A percentile compares a stretch with the other conserved stretches of the same genome.
phyloP scores from a whole-genome alignment of 1,140 invertebrate species.

The Bactericera cockerelli region DNA sequence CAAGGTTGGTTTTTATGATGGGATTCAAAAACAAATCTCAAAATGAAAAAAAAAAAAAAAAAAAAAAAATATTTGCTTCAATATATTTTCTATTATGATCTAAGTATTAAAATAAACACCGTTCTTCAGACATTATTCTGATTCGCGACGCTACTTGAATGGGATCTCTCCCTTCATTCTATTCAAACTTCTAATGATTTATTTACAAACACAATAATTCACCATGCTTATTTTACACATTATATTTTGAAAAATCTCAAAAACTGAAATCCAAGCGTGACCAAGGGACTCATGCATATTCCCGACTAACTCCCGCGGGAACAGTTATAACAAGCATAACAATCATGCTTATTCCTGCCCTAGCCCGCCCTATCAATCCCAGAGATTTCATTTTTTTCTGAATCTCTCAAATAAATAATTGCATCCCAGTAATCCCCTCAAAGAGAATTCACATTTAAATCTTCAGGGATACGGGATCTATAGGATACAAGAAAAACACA shows the following conservation, averaged over 20 bases:
- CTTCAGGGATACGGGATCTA: background rate
- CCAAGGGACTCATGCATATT: too few relatives aligned
- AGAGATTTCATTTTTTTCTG: background rate
- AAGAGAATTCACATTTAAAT: constrained; percentile 6
- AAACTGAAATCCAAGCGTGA: too few relatives aligned
- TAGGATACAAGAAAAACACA: too few relatives aligned
- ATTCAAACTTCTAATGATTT: background rate
- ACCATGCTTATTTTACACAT: constrained; percentile 1
- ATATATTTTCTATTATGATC: too few relatives aligned
- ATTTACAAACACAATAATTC: constrained; percentile 7
- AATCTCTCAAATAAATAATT: constrained; percentile 2
- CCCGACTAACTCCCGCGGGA: background rate
- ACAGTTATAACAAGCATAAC: background rate
- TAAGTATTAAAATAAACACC: too few relatives aligned
- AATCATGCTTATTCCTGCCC: background rate
- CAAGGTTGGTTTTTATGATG: too few relatives aligned
- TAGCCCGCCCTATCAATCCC: background rate
- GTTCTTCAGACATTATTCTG: too few relatives aligned
- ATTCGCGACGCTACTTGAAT: too few relatives aligned
- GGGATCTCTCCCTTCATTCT: too few relatives aligned
- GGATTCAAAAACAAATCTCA: too few relatives aligned
- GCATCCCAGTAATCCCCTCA: background rate
- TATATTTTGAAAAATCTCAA: background rate
- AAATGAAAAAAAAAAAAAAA: too few relatives aligned
- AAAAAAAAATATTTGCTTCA: too few relatives aligned